phyloP scores from a whole-genome alignment of 2,888 invertebrate genomes.

The Dynastes grantii region DNA sequence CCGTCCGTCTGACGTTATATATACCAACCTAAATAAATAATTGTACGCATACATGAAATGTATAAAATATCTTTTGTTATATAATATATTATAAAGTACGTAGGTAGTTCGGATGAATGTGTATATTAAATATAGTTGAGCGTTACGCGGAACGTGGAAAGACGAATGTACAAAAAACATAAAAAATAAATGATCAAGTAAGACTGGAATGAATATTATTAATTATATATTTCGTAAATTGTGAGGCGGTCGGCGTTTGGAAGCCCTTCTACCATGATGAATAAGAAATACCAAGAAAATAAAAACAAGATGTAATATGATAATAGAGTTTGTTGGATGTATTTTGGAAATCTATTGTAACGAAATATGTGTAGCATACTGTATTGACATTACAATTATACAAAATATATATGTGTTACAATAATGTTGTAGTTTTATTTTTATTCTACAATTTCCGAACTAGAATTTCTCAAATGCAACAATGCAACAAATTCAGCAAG shows the following conservation, averaged over 20 bases:
- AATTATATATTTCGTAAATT: slow-evolving; percentile 36
- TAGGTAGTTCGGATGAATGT: slow-evolving; percentile 34
- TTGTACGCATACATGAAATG: slow-evolving; percentile 5
- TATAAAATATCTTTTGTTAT: slow-evolving; percentile 26
- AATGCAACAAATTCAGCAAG: too few relatives aligned
- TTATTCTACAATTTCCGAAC: slow-evolving; percentile 1
- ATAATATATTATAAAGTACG: background rate
- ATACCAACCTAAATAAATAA: slow-evolving; percentile 3
- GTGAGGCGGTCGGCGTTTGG: slow-evolving; percentile 34
- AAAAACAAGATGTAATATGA: slow-evolving; percentile 58
- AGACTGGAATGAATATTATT: slow-evolving; percentile 48
- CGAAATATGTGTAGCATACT: slow-evolving; percentile 65
- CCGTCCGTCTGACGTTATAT: background rate
- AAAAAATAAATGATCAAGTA: slow-evolving; percentile 28
- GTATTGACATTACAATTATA: slow-evolving; percentile 64
- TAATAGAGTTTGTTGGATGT: slow-evolving; percentile 65
- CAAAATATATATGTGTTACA: slow-evolving; percentile 68
- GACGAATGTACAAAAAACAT: slow-evolving; percentile 25
- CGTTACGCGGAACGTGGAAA: background rate
- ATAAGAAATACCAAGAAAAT: slow-evolving; percentile 29
- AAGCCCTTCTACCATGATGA: slow-evolving; percentile 20
- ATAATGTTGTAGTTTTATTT: slow-evolving; percentile 51
- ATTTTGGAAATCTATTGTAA: slow-evolving; percentile 59
- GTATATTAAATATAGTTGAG: slow-evolving; percentile 1
- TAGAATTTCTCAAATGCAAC: too few relatives aligned